phyloP scores from a whole-genome alignment of 1,140 invertebrate species.

The Drosophila kepulauana region DNA sequence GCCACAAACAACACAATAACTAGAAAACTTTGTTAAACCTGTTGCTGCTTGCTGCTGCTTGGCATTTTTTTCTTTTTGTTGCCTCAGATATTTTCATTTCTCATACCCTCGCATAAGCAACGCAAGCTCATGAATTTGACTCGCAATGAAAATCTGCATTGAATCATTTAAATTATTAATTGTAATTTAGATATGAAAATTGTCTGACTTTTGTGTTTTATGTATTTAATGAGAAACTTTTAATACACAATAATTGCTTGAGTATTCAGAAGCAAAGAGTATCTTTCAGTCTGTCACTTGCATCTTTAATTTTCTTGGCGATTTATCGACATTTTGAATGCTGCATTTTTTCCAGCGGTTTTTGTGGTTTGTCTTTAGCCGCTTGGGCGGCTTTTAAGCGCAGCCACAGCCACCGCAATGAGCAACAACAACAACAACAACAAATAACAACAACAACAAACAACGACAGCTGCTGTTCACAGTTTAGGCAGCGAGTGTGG shows the following conservation, averaged over 20 bases:
- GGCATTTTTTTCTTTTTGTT: slow-evolving; percentile 28
- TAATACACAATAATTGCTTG: neutral
- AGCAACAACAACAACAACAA: neutral
- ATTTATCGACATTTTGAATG: slow-evolving; percentile 59
- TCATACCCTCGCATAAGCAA: slow-evolving; percentile 10
- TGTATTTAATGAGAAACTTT: too few species aligned
- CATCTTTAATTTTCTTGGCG: slow-evolving; percentile 10
- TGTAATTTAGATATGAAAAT: too few species aligned
- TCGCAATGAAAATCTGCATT: neutral
- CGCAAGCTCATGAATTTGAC: neutral
- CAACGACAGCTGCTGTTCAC: slow-evolving; percentile 34
- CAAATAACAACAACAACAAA: neutral
- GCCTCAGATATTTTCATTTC: slow-evolving; percentile 27
- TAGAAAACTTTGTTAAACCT: slow-evolving; percentile 40
- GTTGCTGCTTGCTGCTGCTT: slow-evolving; percentile 18
- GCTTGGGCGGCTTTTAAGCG: slow-evolving; percentile 60
- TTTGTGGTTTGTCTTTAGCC: slow-evolving; percentile 42
- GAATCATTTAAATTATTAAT: too few species aligned
- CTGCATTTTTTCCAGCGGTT: slow-evolving; percentile 42
- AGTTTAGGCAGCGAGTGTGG: slow-evolving; percentile 40
- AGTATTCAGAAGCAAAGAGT: neutral
- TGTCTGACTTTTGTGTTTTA: too few species aligned
- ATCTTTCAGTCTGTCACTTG: neutral
- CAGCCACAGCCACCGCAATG: slow-evolving; percentile 17
- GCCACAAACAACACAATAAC: slow-evolving; percentile 22